Conservation (phyloP, 2,113 vertebrate species). For the Forbesichthys papilliferus region DNA sequence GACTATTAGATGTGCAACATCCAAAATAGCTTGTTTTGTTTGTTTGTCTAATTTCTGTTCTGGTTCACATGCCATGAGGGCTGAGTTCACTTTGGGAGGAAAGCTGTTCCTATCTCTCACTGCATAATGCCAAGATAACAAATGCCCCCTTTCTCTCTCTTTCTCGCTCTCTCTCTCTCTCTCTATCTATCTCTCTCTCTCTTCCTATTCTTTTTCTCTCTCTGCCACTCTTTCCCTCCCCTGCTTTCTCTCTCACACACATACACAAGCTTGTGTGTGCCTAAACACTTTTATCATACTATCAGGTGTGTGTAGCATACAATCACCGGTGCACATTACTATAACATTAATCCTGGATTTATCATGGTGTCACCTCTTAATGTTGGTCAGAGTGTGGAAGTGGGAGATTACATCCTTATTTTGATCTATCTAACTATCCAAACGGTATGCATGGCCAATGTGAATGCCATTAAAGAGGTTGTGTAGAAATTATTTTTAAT, state of each 20-base stretch:
- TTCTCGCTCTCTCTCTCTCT: neutral
- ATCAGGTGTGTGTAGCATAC: neutral
- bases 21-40: conserved; percentile 5
- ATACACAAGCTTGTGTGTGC: neutral
- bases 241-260: neutral
- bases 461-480: no score
- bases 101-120: neutral
- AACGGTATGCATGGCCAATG: no score
- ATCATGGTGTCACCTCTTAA: neutral
- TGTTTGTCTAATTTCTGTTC: conserved; percentile 29
- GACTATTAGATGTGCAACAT: conserved; percentile 19
- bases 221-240: no score
- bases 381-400: neutral
- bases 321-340: neutral
- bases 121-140: conserved; percentile 22
- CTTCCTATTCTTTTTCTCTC: neutral
- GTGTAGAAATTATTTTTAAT: no score
- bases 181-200: neutral
- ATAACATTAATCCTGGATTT: neutral
- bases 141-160: neutral
- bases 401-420: no score
- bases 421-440: no score
- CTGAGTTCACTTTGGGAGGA: neutral
- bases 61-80: neutral
- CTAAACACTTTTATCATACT: neutral